phyloP scores from a whole-genome alignment of 2,113 vertebrate genomes.

The Hucho hucho region DNA sequence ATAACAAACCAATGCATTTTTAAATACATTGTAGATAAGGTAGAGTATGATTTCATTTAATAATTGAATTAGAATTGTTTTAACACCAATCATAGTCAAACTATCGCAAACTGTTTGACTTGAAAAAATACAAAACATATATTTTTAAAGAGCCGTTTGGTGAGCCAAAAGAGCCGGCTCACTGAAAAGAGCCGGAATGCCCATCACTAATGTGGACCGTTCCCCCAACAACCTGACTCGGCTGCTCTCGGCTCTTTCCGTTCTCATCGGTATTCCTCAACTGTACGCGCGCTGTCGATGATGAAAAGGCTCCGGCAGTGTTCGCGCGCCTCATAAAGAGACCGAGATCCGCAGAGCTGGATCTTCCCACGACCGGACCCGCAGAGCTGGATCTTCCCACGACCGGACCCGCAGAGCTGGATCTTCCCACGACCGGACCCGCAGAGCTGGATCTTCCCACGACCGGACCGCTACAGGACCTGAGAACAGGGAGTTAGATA shows the following conservation, averaged over 20 bases:
- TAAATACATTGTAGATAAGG: too few relatives aligned
- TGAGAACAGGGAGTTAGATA: neutral
- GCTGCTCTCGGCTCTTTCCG: constrained; percentile 6
- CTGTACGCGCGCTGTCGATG: neutral
- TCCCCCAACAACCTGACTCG: constrained; percentile 6
- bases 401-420: neutral
- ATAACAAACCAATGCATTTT: too few relatives aligned
- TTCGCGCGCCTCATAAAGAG: neutral
- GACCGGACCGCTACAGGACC: neutral
- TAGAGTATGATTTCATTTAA: too few relatives aligned
- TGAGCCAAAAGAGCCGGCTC: too few relatives aligned
- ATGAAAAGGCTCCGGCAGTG: constrained; percentile 4
- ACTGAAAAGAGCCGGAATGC: too few relatives aligned
- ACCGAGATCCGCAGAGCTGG: constrained; percentile 6
- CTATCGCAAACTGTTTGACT: too few relatives aligned
- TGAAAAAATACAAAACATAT: too few relatives aligned
- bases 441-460: constrained; percentile 9
- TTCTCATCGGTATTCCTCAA: constrained; percentile 7
- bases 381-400: constrained; percentile 5
- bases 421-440: constrained; percentile 1
- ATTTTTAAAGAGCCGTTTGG: too few relatives aligned
- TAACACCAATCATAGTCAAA: too few relatives aligned
- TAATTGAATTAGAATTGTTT: too few relatives aligned
- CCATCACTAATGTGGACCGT: neutral
- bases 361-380: neutral